These are phyloP conservation scores for Dioctria rufipes DNA, from an alignment of 2,888 invertebrate genomes.

Conservation along the genomic window DNA sequence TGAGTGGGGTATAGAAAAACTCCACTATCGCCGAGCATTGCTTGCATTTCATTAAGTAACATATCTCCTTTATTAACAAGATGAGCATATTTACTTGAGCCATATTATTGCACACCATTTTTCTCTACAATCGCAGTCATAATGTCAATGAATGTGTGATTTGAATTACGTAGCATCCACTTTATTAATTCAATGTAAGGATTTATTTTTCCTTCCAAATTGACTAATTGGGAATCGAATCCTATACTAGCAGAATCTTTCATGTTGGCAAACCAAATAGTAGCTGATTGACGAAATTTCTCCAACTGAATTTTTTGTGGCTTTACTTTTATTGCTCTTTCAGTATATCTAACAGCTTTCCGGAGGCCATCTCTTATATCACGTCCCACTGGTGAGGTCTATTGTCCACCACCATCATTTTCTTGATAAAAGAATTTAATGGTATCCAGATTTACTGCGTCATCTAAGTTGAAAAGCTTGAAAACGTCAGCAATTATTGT, in stretches of 20 bases:
- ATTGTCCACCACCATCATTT: conserved; percentile 79
- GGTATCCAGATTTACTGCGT: conserved; percentile 78
- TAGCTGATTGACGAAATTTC: conserved; percentile 77
- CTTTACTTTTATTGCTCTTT: conserved; percentile 76
- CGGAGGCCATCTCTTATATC: conserved; percentile 80
- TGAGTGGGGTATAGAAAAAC: conserved; percentile 91
- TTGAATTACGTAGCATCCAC: conserved; percentile 81
- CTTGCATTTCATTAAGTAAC: conserved; percentile 77
- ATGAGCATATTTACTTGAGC: conserved; percentile 75
- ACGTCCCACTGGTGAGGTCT: conserved; percentile 81
- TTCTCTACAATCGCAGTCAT: conserved; percentile 80
- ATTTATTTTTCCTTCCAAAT: conserved; percentile 75
- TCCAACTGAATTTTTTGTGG: conserved; percentile 76
- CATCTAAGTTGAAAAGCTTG: conserved; percentile 76
- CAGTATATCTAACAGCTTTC: conserved; percentile 76
- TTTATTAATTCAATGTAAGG: conserved; percentile 82
- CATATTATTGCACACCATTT: conserved; percentile 74
- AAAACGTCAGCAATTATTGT: conserved; percentile 80
- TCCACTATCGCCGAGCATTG: conserved; percentile 87
- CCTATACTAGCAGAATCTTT: conserved; percentile 74
- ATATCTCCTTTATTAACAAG: conserved; percentile 76
- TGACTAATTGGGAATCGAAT: conserved; percentile 79
- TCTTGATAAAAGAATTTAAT: conserved; percentile 87
- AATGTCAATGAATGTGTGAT: conserved; percentile 88
- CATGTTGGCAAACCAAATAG: conserved; percentile 85